Conservation (phyloP, 2,888 invertebrate species). For the Rotaria socialis region DNA sequence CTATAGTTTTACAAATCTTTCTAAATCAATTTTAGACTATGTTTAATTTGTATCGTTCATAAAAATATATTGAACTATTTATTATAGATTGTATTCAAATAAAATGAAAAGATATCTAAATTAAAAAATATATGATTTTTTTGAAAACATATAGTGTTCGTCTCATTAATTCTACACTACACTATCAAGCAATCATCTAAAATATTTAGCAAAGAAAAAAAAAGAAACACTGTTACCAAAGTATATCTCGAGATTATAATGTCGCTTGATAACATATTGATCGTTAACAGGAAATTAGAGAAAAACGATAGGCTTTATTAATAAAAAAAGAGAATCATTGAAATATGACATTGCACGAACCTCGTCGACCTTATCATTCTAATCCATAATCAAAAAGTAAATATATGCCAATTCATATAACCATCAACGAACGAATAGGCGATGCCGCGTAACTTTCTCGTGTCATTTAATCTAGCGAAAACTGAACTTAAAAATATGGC, state of each 20-base stretch:
- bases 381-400: not conserved
- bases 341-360: not conserved
- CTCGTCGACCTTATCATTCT: not conserved
- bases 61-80: not conserved
- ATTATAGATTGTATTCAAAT: not conserved
- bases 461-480: not conserved
- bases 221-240: not conserved
- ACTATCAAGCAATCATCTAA: too few relatives aligned
- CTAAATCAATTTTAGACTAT: not conserved
- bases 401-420: not conserved
- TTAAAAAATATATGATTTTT: not conserved
- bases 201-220: not conserved
- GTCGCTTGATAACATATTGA: not conserved
- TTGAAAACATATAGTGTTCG: not conserved
- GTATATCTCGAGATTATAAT: not conserved
- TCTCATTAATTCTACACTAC: not conserved
- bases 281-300: conserved; percentile 10
- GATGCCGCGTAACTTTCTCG: not conserved
- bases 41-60: not conserved
- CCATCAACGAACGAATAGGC: not conserved
- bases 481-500: not conserved
- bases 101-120: not conserved
- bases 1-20: not conserved
- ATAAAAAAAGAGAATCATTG: not conserved
- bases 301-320: not conserved